Percentiles rank a stretch among this genome's conserved stretches.
These are phyloP conservation scores for Nasonia longicornis DNA, from an alignment of 1,140 invertebrate genomes.

Conservation along the genomic window DNA sequence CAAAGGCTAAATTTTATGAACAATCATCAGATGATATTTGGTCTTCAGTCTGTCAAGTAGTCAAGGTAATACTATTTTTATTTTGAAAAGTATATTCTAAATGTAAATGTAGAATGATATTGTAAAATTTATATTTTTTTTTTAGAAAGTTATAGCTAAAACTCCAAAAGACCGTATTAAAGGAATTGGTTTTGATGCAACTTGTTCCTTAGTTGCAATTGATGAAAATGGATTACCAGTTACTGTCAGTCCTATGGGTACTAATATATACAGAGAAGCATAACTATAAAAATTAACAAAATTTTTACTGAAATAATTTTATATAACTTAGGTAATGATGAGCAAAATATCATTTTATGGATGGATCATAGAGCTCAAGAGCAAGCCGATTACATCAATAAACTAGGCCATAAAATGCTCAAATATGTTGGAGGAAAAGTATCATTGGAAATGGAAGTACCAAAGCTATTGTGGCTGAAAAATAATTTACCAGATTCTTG, in stretches of 20 bases:
- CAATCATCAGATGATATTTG: slow-evolving; percentile 95
- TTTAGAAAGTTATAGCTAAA: slow-evolving; percentile 73
- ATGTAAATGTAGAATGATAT: slow-evolving; percentile 11
- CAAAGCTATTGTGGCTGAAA: slow-evolving; percentile 96
- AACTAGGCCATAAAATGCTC: slow-evolving; percentile 80
- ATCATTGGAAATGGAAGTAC: slow-evolving; percentile 95
- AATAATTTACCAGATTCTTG: slow-evolving; percentile 80
- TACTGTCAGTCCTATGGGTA: slow-evolving; percentile 80
- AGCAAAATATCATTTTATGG: slow-evolving; percentile 95
- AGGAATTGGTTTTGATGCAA: slow-evolving; percentile 96
- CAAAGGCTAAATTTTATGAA: slow-evolving; percentile 84
- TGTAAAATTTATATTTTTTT: slow-evolving; percentile 48
- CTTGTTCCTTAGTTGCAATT: slow-evolving; percentile 91
- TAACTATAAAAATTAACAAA: background rate
- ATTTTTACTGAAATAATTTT: slow-evolving; percentile 4
- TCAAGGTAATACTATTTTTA: slow-evolving; percentile 73
- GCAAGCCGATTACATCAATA: slow-evolving; percentile 88
- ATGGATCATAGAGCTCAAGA: slow-evolving; percentile 92
- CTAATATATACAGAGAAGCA: background rate
- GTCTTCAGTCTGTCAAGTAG: slow-evolving; percentile 76
- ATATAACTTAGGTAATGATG: slow-evolving; percentile 69
- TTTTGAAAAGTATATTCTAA: slow-evolving; percentile 14
- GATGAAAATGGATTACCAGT: slow-evolving; percentile 79
- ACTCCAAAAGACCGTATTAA: slow-evolving; percentile 73
- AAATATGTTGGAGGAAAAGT: slow-evolving; percentile 91